Percentiles rank a stretch among this genome's conserved stretches.
Evolutionary conservation across 2,797 vertebrate species (phyloP).

Genomic region (Avahi laniger): DNA sequence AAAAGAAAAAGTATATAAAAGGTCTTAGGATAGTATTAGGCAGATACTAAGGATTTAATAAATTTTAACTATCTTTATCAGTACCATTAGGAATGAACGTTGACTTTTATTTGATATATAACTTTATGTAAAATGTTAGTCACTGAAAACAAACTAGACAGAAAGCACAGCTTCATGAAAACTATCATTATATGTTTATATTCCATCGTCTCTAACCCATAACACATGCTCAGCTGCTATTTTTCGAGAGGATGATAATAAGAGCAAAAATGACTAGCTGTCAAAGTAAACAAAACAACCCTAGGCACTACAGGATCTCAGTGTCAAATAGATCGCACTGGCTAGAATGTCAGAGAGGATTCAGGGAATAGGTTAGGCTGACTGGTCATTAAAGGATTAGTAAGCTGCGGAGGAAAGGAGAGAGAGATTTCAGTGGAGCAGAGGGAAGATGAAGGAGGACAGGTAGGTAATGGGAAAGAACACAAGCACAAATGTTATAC

Average conservation of each 20-base stretch:
- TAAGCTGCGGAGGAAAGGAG: neutral
- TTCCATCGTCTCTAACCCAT: neutral
- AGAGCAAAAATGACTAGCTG: neutral
- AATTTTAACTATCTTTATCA: neutral
- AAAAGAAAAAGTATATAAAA: neutral
- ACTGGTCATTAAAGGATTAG: neutral
- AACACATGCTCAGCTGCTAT: neutral
- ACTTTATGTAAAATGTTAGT: neutral
- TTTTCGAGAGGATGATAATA: neutral
- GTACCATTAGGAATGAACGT: neutral
- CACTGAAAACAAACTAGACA: neutral
- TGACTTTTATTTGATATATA: neutral
- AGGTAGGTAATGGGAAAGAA: neutral
- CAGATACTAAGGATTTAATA: neutral
- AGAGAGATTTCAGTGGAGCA: neutral
- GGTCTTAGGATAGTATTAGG: neutral
- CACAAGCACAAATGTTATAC: neutral
- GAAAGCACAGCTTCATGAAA: neutral
- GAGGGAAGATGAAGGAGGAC: neutral
- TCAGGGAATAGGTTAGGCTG: neutral
- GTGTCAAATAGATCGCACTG: neutral
- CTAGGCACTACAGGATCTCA: neutral
- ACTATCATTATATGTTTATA: neutral
- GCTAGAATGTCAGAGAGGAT: neutral
- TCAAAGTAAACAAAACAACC: neutral